Evolutionary conservation across 2,797 vertebrate species (phyloP), one percentile per base, ranked within the genome.

Genomic region (Streptopelia turtur): DNA sequence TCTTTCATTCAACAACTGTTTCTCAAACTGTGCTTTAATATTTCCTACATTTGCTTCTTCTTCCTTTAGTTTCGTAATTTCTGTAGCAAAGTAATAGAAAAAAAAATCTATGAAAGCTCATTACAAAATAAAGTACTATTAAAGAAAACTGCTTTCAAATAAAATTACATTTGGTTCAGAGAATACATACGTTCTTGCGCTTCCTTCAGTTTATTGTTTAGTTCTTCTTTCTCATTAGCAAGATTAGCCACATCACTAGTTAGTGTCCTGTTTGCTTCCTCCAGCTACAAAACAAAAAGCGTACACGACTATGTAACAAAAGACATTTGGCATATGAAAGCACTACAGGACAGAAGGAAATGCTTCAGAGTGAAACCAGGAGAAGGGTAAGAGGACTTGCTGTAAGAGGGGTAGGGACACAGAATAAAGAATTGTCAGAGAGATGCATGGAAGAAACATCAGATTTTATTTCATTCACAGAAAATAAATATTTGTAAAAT

Each of bases 211-310:
- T 99, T 98, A 97, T 99, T 99, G 97, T 99, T 99, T 84, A 99
- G 97, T 47, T 99, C 99, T 96, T 99, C 99, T 87, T 99, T 99
- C 98, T 99, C 99, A 66, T 98, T 99, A 83, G 99, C 99, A 93
- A 99, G 98, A 95, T 99, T 99, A 77, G 98, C 99, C 72, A 99
- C 99, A 83, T 99, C 99, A 92, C 98, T 98, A 1, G 99, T 99
- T 92, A 99, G 97, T 11, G 99, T 99, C 96, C 99, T 99, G 78
- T 99, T 99, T 10, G 99, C 99, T 98, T 99, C 99, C 93, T 99
- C 99, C 96, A 99, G 96, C 99, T 99, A 95, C 79, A 77, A 55
- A 78, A 87, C 24, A 85, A 71, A 68, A 83, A 69, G 39, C 20
- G 70, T 20, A 55, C 0, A 30, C 69, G 71, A 69, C 28, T 27